These are phyloP conservation scores for Andrena chrysosceles DNA, from an alignment of 2,888 invertebrate species.

Conservation along the genomic window DNA sequence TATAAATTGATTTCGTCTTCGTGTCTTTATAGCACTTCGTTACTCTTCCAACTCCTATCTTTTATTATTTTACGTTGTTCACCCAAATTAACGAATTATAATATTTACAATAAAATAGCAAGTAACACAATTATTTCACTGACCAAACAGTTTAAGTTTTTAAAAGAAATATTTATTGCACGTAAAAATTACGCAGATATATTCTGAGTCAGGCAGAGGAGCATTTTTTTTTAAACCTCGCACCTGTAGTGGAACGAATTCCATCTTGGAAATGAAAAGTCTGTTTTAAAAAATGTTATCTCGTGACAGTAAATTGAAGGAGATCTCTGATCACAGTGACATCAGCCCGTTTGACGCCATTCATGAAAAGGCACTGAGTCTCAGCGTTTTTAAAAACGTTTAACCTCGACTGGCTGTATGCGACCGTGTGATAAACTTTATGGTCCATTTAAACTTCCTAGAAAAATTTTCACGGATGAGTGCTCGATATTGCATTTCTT, in stretches of 20 bases:
- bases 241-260: neutral
- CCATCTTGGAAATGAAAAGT: neutral
- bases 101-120: too few relatives aligned
- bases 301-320: neutral
- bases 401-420: constrained; percentile 6
- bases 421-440: constrained; percentile 28
- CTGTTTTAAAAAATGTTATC: neutral
- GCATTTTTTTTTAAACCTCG: neutral
- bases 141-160: too few relatives aligned
- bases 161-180: neutral
- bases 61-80: too few relatives aligned
- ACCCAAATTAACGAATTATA: too few relatives aligned
- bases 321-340: neutral
- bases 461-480: constrained; percentile 14
- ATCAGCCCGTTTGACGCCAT: constrained; percentile 8
- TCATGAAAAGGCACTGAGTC: constrained; percentile 5
- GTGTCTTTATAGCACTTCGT: too few relatives aligned
- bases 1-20: too few relatives aligned
- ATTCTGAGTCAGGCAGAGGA: neutral
- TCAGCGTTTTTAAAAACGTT: constrained; percentile 34
- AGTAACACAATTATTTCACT: too few relatives aligned
- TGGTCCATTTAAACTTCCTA: neutral
- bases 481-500: constrained; percentile 12
- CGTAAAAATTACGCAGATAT: neutral
- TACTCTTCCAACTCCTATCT: too few relatives aligned